Conservation (phyloP, 1,140 invertebrate genomes). For the Eciton burchellii region DNA sequence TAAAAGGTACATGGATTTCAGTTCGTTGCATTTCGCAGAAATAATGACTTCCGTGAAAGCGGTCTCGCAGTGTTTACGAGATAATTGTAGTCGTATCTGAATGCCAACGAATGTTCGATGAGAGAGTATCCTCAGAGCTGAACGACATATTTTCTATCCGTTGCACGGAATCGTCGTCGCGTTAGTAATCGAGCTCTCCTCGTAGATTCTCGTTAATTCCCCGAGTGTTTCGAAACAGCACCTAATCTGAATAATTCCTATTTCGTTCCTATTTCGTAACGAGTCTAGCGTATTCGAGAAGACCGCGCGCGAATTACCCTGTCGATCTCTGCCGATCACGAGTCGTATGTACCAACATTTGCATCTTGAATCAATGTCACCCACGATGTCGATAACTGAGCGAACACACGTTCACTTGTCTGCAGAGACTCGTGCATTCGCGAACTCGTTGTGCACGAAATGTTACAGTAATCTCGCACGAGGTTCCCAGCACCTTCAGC, state of each 20-base stretch:
- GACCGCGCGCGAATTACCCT: slow-evolving; percentile 51
- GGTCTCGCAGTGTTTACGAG: not conserved
- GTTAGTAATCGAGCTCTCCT: slow-evolving; percentile 63
- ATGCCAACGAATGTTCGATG: slow-evolving; percentile 4
- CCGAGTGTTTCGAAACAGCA: slow-evolving; percentile 45
- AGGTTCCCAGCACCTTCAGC: not conserved
- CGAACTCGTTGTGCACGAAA: slow-evolving; percentile 5
- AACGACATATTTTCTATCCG: not conserved
- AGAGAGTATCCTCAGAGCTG: not conserved
- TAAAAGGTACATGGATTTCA: not conserved
- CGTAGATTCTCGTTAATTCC: slow-evolving; percentile 44
- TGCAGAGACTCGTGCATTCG: not conserved
- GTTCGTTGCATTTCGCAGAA: not conserved
- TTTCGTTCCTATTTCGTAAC: slow-evolving; percentile 45
- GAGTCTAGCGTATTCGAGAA: slow-evolving; percentile 46
- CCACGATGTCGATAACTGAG: slow-evolving; percentile 61
- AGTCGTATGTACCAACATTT: slow-evolving; percentile 9
- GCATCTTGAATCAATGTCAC: slow-evolving; percentile 44
- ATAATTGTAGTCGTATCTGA: not conserved
- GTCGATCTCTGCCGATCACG: slow-evolving; percentile 62
- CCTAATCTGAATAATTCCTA: slow-evolving; percentile 25
- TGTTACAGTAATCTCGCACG: slow-evolving; percentile 20
- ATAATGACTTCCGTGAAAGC: not conserved
- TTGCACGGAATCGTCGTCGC: slow-evolving; percentile 10
- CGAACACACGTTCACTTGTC: no score